These are phyloP conservation scores for Pungitius pungitius DNA, from an alignment of 2,113 vertebrate genomes.

Conservation along the genomic window DNA sequence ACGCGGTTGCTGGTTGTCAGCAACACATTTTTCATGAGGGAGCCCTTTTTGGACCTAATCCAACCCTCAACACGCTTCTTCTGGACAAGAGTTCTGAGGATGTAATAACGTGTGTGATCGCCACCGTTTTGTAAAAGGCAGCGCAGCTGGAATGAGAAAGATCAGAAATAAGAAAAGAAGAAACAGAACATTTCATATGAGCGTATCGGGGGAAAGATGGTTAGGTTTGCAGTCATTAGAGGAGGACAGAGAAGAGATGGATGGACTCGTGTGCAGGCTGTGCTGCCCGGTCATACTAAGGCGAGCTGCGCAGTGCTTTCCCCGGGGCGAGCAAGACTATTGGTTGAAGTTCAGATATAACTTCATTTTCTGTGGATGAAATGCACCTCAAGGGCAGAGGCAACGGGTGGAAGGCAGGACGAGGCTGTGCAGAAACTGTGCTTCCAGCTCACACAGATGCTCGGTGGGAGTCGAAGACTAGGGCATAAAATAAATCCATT, in stretches of 20 bases:
- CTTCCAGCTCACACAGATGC: constrained; percentile 68
- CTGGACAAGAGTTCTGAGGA: constrained; percentile 37
- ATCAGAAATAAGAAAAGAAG: constrained; percentile 24
- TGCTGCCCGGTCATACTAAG: constrained; percentile 64
- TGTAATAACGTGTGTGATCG: constrained; percentile 27
- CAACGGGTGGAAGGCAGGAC: constrained; percentile 54
- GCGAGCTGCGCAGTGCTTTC: constrained; percentile 74
- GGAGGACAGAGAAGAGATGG: constrained; percentile 68
- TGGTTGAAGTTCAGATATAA: constrained; percentile 91
- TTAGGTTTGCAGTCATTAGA: constrained; percentile 68
- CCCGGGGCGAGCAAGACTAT: constrained; percentile 90
- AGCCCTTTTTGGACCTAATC: constrained; percentile 88
- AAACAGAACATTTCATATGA: constrained; percentile 18
- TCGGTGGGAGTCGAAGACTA: constrained; percentile 66
- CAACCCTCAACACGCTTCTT: constrained; percentile 72
- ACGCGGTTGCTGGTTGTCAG: constrained; percentile 82
- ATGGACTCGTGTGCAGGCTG: constrained; percentile 71
- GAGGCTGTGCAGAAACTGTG: constrained; percentile 48
- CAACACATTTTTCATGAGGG: constrained; percentile 89
- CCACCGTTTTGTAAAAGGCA: constrained; percentile 23
- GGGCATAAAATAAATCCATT: constrained; percentile 80
- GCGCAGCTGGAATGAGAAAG: constrained; percentile 39
- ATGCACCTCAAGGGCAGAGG: constrained; percentile 84
- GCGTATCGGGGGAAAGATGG: constrained; percentile 36
- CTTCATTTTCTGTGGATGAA: constrained; percentile 95